Percentiles rank a stretch among this genome's conserved stretches.
These are phyloP conservation scores for Troides aeacus DNA, from an alignment of 2,888 invertebrate genomes.

Conservation along the genomic window DNA sequence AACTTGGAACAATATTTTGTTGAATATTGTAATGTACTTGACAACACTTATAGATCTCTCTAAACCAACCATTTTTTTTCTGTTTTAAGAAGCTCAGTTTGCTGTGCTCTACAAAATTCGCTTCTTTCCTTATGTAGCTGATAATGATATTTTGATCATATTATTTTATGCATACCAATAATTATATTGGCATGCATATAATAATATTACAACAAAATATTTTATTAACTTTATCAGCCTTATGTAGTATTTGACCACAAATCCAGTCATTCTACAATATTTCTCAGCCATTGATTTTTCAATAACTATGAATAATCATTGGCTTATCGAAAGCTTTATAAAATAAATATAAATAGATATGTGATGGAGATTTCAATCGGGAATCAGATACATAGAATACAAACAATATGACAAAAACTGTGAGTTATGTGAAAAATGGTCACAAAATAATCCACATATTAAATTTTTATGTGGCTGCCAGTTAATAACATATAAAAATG, in stretches of 20 bases:
- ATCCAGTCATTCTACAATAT: constrained; percentile 44
- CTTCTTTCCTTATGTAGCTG: constrained; percentile 36
- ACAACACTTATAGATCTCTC: constrained; percentile 32
- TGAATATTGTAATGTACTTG: too few species aligned
- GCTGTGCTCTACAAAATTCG: constrained; percentile 46
- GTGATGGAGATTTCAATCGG: too few species aligned
- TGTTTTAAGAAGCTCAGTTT: constrained; percentile 44
- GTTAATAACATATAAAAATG: too few species aligned
- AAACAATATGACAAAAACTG: too few species aligned
- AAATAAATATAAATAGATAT: background rate
- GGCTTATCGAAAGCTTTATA: constrained; percentile 45
- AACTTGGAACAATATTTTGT: too few species aligned
- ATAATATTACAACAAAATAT: constrained; percentile 31
- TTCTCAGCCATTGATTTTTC: constrained; percentile 65
- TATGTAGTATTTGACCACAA: constrained; percentile 46
- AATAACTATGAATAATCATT: constrained; percentile 62
- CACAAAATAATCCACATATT: too few species aligned
- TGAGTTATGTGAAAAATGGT: too few species aligned
- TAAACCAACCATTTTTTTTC: constrained; percentile 33
- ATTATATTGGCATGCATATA: constrained; percentile 4
- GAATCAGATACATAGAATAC: too few species aligned
- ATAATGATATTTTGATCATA: constrained; percentile 14
- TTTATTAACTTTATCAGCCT: constrained; percentile 4
- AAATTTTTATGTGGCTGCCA: too few species aligned
- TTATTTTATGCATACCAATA: constrained; percentile 10